These are phyloP conservation scores for Sinocyclocheilus maitianheensis DNA, from an alignment of 2,113 vertebrate genomes.

Conservation along the genomic window DNA sequence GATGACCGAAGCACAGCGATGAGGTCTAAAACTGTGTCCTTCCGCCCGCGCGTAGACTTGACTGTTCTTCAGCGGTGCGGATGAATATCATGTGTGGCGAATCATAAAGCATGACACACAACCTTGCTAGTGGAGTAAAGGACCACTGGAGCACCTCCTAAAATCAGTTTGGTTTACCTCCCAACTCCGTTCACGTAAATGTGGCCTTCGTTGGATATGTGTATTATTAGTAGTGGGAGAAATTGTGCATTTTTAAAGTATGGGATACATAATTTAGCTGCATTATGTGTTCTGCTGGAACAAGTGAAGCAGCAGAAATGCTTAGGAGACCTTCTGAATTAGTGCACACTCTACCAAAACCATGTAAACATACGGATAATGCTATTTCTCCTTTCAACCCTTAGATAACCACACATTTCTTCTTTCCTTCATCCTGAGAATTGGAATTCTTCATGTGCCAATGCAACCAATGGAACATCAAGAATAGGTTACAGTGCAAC, in stretches of 20 bases:
- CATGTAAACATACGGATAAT: neutral
- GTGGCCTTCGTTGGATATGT: neutral
- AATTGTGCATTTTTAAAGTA: neutral
- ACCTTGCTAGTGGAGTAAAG: slow-evolving; percentile 32
- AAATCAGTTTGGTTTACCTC: slow-evolving; percentile 43
- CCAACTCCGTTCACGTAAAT: neutral
- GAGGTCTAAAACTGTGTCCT: slow-evolving; percentile 82
- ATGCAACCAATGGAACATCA: neutral
- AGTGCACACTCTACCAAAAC: neutral
- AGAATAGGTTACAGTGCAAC: neutral
- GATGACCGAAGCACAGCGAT: slow-evolving; percentile 86
- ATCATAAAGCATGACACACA: slow-evolving; percentile 36
- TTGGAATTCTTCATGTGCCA: neutral
- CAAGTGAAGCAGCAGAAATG: neutral
- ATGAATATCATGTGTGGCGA: slow-evolving; percentile 34
- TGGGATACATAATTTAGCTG: neutral
- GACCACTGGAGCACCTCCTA: slow-evolving; percentile 38
- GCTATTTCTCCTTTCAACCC: neutral
- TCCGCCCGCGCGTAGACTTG: slow-evolving; percentile 74
- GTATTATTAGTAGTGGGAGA: neutral
- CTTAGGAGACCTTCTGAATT: neutral
- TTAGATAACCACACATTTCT: neutral
- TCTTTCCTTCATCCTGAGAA: neutral
- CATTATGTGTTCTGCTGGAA: neutral
- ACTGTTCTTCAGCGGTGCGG: slow-evolving; percentile 28